Percentiles rank a stretch among this genome's conserved stretches.
Conservation (phyloP, 2,113 vertebrate genomes). For the Microcebus griseorufus region DNA sequence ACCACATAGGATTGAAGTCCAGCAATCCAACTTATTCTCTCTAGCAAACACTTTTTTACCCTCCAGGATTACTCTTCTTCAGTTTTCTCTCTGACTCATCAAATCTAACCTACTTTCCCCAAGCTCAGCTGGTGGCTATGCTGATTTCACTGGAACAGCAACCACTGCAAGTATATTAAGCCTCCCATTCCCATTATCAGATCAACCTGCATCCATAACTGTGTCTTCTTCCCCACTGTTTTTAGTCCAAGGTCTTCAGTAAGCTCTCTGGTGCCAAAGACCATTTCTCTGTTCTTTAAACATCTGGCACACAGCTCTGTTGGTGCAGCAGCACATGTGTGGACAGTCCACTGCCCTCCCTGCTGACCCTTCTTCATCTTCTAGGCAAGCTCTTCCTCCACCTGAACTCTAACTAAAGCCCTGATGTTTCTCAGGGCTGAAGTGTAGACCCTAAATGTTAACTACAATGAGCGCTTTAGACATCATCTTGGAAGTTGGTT, state of each 20-base stretch:
- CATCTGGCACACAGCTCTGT: not conserved
- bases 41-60: not conserved
- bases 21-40: not conserved
- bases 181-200: rapidly evolving
- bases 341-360: too few species aligned
- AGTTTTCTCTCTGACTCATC: not conserved
- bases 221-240: not conserved
- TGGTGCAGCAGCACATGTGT: not conserved
- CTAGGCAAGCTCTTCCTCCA: not conserved
- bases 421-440: not conserved
- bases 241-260: not conserved
- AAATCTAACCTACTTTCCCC: not conserved
- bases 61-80: not conserved
- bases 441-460: not conserved
- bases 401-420: not conserved
- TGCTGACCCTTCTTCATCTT: not conserved
- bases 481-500: not conserved
- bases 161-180: not conserved
- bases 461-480: not conserved
- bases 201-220: not conserved
- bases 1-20: not conserved
- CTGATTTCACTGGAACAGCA: not conserved
- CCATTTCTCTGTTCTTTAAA: not conserved
- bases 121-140: not conserved
- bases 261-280: not conserved